Conservation (phyloP, 2,888 invertebrate species). For the Cosmia pyralina region DNA sequence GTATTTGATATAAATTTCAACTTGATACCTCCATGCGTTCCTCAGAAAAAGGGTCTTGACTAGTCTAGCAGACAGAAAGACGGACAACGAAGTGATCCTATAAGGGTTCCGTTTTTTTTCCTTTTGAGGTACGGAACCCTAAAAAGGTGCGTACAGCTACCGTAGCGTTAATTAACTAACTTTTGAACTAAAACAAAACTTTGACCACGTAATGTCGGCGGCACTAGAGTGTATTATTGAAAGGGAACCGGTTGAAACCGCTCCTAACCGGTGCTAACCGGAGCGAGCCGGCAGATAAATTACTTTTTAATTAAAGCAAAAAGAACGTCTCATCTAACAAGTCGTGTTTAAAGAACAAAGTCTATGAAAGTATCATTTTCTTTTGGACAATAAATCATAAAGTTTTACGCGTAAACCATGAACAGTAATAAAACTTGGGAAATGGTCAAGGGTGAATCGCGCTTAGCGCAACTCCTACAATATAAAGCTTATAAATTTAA, state of each 20-base stretch:
- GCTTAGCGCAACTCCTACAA: constrained; percentile 1
- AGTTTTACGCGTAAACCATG: constrained; percentile 46
- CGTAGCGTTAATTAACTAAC: constrained; percentile 33
- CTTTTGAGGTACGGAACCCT: too few species aligned
- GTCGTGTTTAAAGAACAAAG: constrained; percentile 52
- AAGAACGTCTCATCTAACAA: constrained; percentile 32
- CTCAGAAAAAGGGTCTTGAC: too few species aligned
- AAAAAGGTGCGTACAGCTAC: background rate
- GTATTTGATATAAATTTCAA: too few species aligned
- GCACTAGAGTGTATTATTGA: constrained; percentile 20
- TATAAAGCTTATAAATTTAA: constrained; percentile 8
- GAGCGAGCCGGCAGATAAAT: constrained; percentile 26
- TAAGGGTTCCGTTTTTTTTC: too few species aligned
- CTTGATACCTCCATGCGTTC: too few species aligned
- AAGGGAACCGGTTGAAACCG: constrained; percentile 15
- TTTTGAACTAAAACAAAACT: constrained; percentile 35
- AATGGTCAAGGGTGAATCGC: constrained; percentile 43
- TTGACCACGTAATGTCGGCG: constrained; percentile 25
- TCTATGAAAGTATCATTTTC: constrained; percentile 61
- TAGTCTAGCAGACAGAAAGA: too few species aligned
- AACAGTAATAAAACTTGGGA: constrained; percentile 48
- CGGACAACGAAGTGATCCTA: too few species aligned
- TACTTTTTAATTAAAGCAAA: constrained; percentile 56
- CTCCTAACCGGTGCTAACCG: constrained; percentile 10
- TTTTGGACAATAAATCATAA: constrained; percentile 61